phyloP scores from a whole-genome alignment of 2,113 vertebrate genomes.

The Hystrix cristata region DNA sequence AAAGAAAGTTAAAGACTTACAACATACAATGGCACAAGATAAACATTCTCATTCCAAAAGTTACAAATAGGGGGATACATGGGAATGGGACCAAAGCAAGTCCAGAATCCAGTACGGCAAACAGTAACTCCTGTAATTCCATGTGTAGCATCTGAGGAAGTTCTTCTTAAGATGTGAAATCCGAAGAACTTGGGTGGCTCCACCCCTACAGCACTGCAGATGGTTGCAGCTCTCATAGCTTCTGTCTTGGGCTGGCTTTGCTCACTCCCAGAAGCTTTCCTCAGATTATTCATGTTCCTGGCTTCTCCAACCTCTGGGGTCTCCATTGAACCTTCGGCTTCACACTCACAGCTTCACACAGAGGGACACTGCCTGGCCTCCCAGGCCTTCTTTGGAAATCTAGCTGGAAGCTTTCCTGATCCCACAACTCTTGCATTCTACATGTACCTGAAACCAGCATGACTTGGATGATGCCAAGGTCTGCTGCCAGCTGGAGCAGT shows the following conservation, averaged over 20 bases:
- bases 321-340: background rate
- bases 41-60: background rate
- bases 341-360: background rate
- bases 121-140: background rate
- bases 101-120: background rate
- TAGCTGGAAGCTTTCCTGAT: background rate
- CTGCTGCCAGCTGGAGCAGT: background rate
- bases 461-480: background rate
- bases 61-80: background rate
- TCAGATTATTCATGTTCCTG: background rate
- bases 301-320: background rate
- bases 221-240: background rate
- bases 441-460: background rate
- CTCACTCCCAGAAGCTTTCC: background rate
- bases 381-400: background rate
- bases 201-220: background rate
- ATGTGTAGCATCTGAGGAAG: background rate
- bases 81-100: background rate
- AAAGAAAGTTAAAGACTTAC: background rate
- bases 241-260: background rate
- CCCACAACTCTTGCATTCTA: background rate
- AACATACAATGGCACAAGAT: background rate
- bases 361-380: background rate
- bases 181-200: background rate
- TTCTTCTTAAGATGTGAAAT: background rate